Evolutionary conservation across 2,113 vertebrate species (phyloP), one percentile per base, ranked within the genome.

Genomic region (Mastomys coucha): DNA sequence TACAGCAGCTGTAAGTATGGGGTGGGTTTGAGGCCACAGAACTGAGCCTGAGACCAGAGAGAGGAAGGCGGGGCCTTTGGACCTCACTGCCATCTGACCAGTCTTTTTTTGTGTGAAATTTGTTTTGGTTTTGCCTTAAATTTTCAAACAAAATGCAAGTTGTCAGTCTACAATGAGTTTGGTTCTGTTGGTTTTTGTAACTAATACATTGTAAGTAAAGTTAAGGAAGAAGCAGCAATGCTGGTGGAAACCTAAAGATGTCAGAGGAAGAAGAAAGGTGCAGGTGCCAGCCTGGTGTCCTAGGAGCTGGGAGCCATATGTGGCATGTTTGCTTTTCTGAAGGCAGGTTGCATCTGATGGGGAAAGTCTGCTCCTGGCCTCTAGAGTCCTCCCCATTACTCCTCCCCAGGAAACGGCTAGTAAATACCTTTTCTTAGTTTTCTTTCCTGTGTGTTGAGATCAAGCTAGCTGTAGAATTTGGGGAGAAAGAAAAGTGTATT

Each of bases 91-190:
- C 24, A 36, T 63, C 63, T 56, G 42, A 76, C 31, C 51, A n/a
- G 7, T 89, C n/a, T 80, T 84, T 70, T 39, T 85, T 70, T 26
- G 63, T 42, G 22, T 67, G 49, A 72, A 84, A n/a, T 51, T 92
- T 69, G 7, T 88, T 97, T 97, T 85, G 39, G 58, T 94, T 97
- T 84, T 93, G 92, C 95, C 96, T 98, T 96, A 97, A 69, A 45
- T 95, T 88, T 7, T 98, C 96, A 69, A 95, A 97, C 95, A 96
- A 98, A 98, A 97, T 82, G 53, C 56, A 93, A 88, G 81, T 87
- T 84, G 56, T 96, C 7, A 76, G 58, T 96, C 7, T 95, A 7
- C 78, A 51, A 91, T 82, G 94, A 91, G 65, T 67, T 86, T 31
- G 20, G 22, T 42, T 60, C 28, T n/a, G 51, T 58, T 63, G 89